Evolutionary conservation across 64 coral and sea anemone genomes (phyloP), one percentile per base, ranked within the genome.

Genomic region (Actinia tenebrosa): DNA sequence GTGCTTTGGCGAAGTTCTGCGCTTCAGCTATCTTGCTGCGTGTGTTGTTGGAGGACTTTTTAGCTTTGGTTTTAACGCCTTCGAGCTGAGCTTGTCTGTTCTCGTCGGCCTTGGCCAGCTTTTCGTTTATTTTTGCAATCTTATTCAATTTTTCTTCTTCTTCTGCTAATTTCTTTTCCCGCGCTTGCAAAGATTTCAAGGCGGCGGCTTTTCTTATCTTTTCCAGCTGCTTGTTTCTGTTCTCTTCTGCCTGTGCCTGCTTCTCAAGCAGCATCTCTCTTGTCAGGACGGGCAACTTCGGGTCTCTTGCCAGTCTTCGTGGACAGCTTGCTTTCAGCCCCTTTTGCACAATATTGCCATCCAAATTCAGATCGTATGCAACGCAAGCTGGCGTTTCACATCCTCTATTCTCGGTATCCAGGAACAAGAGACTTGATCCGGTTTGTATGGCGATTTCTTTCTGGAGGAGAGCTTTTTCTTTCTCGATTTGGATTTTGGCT

Each of bases 1-100:
- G 77, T 45, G 77, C 77, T 79, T 18, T 79, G 77, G 45, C 64
- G 20, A 68, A 68, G 64, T 68, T 68, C 64, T 68, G 64, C n/a
- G 64, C 64, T 20, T 68, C 64, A n/a, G 64, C 64, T 23, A 68
- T n/a, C 64, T 68, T 68, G 64, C 20, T 68, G 18, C 64, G 64
- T 25, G 64, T 68, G 64, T 22, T 68, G 22, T 23, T 68, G 19
- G 18, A 68, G 64, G 64, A 68, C 22, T 68, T 68, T 25, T 68
- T 68, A 25, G 64, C 30, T 68, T 68, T 79, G 10, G 11, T 47
- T 79, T 79, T 79, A 11, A 44, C 37, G 77, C 45, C 45, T 13
- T 44, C 45, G 5, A 45, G 77, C 43, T 47, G 77, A 43, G 37
- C 77, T 79, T 79, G 77, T 45, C n/a, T 79, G 77, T 79, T 68